phyloP scores from a whole-genome alignment of 2,888 invertebrate species.

The Cosmia trapezina region DNA sequence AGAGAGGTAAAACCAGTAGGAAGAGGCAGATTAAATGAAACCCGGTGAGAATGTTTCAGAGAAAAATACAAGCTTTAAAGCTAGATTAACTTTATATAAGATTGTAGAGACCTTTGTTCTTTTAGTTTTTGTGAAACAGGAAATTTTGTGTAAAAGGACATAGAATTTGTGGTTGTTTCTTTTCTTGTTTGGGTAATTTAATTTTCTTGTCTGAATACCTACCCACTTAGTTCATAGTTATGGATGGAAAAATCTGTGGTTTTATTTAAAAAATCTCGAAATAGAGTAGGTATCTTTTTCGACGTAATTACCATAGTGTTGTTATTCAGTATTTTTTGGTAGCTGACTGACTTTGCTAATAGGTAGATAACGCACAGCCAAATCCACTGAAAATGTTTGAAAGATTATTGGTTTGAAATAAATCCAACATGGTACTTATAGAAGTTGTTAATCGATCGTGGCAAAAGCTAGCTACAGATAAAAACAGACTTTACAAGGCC shows the following conservation, averaged over 20 bases:
- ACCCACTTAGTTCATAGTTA: background rate
- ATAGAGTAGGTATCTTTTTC: background rate
- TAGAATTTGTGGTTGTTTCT: slow-evolving; percentile 9
- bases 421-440: background rate
- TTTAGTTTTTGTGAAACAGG: slow-evolving; percentile 28
- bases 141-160: slow-evolving; percentile 30
- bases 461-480: slow-evolving; percentile 12
- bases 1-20: slow-evolving; percentile 6
- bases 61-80: slow-evolving; percentile 42
- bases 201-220: background rate
- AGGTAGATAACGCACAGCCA: background rate
- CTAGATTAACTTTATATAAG: slow-evolving; percentile 56
- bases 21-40: slow-evolving; percentile 40
- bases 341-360: background rate
- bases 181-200: background rate
- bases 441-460: background rate
- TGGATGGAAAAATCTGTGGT: background rate
- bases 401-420: background rate
- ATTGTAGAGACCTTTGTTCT: slow-evolving; percentile 21
- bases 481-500: slow-evolving; percentile 89
- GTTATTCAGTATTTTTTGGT: background rate
- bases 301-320: background rate
- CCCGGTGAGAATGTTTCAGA: slow-evolving; percentile 42
- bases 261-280: background rate
- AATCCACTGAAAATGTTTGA: background rate